Evolutionary conservation across 2,888 invertebrate genomes (phyloP).

Genomic region (Lasioglossum leucozonium): DNA sequence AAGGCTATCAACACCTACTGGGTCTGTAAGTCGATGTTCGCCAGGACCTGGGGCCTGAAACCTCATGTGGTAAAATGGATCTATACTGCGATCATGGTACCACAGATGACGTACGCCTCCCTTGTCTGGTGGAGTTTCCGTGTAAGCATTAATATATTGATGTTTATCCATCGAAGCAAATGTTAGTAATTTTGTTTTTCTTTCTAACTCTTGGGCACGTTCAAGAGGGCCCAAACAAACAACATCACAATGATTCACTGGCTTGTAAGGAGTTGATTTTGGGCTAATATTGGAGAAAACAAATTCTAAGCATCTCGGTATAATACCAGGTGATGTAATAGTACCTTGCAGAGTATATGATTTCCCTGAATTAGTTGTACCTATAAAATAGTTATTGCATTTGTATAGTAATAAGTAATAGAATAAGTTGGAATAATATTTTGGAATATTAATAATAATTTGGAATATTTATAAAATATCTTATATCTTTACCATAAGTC

Average conservation of each 20-base stretch:
- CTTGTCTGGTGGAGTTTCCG: too few relatives aligned
- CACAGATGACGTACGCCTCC: too few relatives aligned
- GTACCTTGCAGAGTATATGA: conserved; percentile 93
- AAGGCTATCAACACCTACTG: too few relatives aligned
- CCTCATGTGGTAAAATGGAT: too few relatives aligned
- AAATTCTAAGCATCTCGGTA: conserved; percentile 88
- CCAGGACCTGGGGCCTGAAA: too few relatives aligned
- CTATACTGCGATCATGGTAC: too few relatives aligned
- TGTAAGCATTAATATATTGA: conserved; percentile 77
- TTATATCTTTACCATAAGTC: conserved; percentile 88
- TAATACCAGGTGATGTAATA: conserved; percentile 88
- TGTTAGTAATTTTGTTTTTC: conserved; percentile 77
- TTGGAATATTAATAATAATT: neutral
- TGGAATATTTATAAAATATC: neutral
- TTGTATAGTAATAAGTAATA: neutral
- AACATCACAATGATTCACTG: conserved; percentile 77
- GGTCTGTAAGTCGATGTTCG: too few relatives aligned
- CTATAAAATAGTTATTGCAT: conserved; percentile 62
- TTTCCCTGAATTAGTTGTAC: conserved; percentile 96
- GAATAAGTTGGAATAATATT: neutral
- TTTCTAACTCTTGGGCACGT: conserved; percentile 75
- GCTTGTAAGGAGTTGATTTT: conserved; percentile 76
- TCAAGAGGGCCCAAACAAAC: conserved; percentile 71
- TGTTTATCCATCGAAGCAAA: conserved; percentile 77
- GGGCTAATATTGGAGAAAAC: conserved; percentile 84